Percentiles rank a stretch among this genome's conserved stretches.
phyloP scores from a whole-genome alignment of 2,888 invertebrate species.

The Drosophila villosipedis region DNA sequence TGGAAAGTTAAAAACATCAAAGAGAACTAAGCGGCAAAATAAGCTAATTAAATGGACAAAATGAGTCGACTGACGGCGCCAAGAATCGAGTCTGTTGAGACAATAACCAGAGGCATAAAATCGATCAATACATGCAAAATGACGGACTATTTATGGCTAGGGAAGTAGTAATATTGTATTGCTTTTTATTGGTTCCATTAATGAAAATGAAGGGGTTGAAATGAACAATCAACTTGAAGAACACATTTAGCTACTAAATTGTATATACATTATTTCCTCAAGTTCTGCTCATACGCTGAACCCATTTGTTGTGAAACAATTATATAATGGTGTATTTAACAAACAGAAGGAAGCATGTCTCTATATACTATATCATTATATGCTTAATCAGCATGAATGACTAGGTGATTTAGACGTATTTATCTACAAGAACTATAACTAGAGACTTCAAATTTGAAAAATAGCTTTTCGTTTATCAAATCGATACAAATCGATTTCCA shows the following conservation, averaged over 20 bases:
- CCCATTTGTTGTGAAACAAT: not conserved
- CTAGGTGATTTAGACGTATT: not conserved
- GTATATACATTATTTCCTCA: not conserved
- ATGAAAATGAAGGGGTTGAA: not conserved
- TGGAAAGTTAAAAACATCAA: conserved; percentile 65
- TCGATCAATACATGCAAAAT: not conserved
- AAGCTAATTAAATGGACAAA: conserved; percentile 51
- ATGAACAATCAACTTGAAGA: not conserved
- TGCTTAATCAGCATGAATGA: not conserved
- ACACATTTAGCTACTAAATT: not conserved
- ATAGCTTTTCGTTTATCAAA: not conserved
- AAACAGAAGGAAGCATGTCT: not conserved
- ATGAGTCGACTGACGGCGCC: conserved; percentile 43
- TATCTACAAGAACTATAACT: not conserved
- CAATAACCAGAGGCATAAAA: not conserved
- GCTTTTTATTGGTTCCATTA: not conserved
- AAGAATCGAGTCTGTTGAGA: conserved; percentile 15
- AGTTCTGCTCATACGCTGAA: not conserved
- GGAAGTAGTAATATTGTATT: not conserved
- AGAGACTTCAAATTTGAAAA: not conserved
- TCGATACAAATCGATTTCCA: not conserved
- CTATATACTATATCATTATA: not conserved
- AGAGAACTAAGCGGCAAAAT: conserved; percentile 28
- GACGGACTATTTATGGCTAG: not conserved
- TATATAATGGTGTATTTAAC: not conserved